A percentile compares a stretch with the other conserved stretches of the same genome.
These are phyloP conservation scores for Yponomeuta plumbellus DNA, from an alignment of 2,888 invertebrate species.

Conservation along the genomic window DNA sequence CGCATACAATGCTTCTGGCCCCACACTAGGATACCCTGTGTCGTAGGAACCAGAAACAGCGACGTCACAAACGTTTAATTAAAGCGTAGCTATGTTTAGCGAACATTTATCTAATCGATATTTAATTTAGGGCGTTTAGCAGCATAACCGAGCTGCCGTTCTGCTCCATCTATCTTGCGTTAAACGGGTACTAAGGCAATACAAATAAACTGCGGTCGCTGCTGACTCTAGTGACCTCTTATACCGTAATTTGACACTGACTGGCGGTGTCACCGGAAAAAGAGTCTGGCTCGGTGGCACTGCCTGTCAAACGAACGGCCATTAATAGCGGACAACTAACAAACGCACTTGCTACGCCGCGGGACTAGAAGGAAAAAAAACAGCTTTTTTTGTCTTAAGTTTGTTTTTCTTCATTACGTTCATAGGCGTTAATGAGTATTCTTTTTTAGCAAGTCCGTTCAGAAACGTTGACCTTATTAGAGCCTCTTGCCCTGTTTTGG, in stretches of 20 bases:
- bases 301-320: constrained; percentile 2
- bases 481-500: too few species aligned
- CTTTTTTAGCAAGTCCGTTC: neutral
- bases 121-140: neutral
- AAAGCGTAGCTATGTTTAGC: too few species aligned
- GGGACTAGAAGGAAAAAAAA: neutral
- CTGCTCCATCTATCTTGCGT: neutral
- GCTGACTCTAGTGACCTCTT: neutral
- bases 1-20: too few species aligned
- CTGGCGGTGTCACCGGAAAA: neutral
- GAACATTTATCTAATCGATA: too few species aligned
- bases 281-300: neutral
- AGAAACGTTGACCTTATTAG: too few species aligned
- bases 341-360: neutral
- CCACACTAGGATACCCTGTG: too few species aligned
- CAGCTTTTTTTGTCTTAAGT: neutral
- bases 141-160: neutral
- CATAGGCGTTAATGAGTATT: neutral
- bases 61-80: too few species aligned
- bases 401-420: neutral
- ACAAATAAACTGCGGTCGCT: neutral
- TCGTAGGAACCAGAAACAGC: too few species aligned
- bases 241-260: neutral
- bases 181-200: neutral
- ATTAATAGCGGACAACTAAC: constrained; percentile 2